phyloP scores from a whole-genome alignment of 1,140 invertebrate species.

The Drosophila aff. region DNA sequence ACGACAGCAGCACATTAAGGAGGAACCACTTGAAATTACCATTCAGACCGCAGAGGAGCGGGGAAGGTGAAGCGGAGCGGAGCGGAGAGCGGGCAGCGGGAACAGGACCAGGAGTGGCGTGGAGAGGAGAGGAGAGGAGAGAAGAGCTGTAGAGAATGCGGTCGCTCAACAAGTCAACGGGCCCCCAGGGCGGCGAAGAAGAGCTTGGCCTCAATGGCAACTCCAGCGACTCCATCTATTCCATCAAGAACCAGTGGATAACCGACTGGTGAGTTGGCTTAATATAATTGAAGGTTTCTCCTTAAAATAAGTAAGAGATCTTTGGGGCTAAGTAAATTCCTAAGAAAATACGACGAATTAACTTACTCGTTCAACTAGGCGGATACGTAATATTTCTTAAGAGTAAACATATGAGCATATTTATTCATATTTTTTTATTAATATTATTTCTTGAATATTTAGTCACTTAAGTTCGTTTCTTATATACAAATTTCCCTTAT shows the following conservation, averaged over 20 bases:
- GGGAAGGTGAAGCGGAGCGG: conserved; percentile 1
- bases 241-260: conserved; percentile 89
- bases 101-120: conserved; percentile 1
- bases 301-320: neutral
- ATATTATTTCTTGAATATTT: neutral
- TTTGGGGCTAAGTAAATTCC: neutral
- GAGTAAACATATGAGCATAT: neutral
- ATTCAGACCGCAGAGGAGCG: conserved; percentile 32
- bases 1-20: conserved; percentile 46
- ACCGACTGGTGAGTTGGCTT: conserved; percentile 88
- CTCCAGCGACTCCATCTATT: conserved; percentile 88
- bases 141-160: conserved; percentile 85
- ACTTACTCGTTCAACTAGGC: neutral
- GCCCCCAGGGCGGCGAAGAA: conserved; percentile 48
- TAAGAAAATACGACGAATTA: neutral
- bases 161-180: conserved; percentile 90
- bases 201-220: conserved; percentile 81
- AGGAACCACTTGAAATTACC: conserved; percentile 60
- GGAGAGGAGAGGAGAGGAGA: neutral
- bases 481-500: neutral
- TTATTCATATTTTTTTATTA: neutral
- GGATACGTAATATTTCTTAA: neutral
- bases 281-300: neutral
- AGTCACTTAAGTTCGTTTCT: neutral
- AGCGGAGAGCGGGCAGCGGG: conserved; percentile 1